A percentile compares a stretch with the other conserved stretches of the same genome.
Conservation (phyloP, 30 jellyfish, hydroid and myxozoan species). For the Turritopsis dohrnii region DNA sequence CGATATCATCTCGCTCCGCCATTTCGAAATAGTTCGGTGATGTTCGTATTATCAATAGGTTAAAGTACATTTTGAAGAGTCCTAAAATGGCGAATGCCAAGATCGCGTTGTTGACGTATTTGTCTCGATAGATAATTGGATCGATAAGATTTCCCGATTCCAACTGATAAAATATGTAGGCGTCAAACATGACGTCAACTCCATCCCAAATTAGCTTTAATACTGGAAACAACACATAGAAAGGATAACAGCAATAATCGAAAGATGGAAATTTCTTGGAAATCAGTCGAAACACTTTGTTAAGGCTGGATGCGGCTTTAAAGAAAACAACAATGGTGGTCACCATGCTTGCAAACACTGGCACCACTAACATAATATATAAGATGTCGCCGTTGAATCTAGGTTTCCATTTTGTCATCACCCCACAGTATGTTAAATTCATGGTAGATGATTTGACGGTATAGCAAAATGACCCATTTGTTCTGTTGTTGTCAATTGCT, state of each 20-base stretch:
- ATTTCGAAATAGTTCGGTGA: not conserved
- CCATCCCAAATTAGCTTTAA: not conserved
- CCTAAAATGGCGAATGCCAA: not conserved
- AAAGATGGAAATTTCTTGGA: not conserved
- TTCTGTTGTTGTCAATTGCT: not conserved
- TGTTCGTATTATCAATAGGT: not conserved
- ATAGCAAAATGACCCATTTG: not conserved
- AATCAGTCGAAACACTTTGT: not conserved
- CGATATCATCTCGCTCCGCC: not conserved
- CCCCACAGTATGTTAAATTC: not conserved
- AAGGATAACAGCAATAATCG: not conserved
- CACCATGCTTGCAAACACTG: not conserved
- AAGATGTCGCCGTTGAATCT: not conserved
- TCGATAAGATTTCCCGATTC: not conserved
- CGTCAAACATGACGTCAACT: not conserved
- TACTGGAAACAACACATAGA: not conserved
- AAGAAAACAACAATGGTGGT: not conserved
- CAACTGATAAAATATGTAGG: not conserved
- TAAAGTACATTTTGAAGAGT: not conserved
- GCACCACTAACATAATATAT: not conserved
- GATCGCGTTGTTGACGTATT: not conserved
- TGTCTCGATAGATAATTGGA: not conserved
- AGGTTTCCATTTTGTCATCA: not conserved
- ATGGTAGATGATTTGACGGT: not conserved
- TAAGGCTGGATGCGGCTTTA: not conserved